Percentiles rank a stretch among this genome's conserved stretches.
Conservation (phyloP, 2,113 vertebrate species). For the Tylochromis polylepis region DNA sequence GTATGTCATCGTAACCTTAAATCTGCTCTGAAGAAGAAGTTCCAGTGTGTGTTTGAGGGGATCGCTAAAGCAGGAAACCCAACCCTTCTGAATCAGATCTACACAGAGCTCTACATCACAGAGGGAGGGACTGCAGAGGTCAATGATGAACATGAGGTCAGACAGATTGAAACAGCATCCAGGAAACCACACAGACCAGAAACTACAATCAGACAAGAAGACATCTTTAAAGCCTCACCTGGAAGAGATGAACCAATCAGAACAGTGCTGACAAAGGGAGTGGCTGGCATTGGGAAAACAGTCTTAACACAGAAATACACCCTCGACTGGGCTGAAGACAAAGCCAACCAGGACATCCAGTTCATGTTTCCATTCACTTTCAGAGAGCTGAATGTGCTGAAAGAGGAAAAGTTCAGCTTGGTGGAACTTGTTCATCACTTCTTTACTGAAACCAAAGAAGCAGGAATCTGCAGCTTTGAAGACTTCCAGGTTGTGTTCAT, state of each 20-base stretch:
- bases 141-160: neutral
- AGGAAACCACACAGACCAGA: neutral
- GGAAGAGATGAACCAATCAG: neutral
- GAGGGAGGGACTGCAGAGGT: constrained; percentile 6
- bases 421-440: neutral
- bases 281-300: neutral
- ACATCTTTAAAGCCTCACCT: rapidly evolving
- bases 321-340: rapidly evolving
- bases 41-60: neutral
- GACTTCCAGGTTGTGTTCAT: rapidly evolving
- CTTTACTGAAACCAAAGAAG: neutral
- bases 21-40: no score
- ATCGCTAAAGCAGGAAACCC: neutral
- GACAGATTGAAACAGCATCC: neutral
- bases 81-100: constrained; percentile 21
- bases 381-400: neutral
- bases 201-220: neutral
- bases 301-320: neutral
- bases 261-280: neutral
- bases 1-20: no score
- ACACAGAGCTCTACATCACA: constrained; percentile 52
- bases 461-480: rapidly evolving
- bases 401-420: neutral
- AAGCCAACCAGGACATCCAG: neutral
- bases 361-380: neutral